Percentiles rank a stretch among this genome's conserved stretches.
These are phyloP conservation scores for Catamblyrhynchus diadema DNA, from an alignment of 2,797 vertebrate species.

Conservation along the genomic window DNA sequence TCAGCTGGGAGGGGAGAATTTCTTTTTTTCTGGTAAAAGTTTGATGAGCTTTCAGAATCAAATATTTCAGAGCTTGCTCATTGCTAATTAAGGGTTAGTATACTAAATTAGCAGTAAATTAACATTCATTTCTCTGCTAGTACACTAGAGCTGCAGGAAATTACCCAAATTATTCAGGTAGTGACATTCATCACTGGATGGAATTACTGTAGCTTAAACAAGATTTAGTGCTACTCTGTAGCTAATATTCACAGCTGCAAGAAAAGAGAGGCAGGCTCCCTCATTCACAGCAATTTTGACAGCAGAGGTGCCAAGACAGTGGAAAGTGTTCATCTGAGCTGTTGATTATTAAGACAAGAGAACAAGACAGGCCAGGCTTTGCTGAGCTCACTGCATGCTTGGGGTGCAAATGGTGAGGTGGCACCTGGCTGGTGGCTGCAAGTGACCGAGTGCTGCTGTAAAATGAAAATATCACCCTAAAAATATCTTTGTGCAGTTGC, in stretches of 20 bases:
- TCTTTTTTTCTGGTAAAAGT: slow-evolving; percentile 44
- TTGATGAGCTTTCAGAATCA: slow-evolving; percentile 71
- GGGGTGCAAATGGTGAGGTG: neutral
- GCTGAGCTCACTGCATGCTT: neutral
- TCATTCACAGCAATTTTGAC: slow-evolving; percentile 43
- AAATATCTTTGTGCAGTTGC: slow-evolving; percentile 7
- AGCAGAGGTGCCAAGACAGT: neutral
- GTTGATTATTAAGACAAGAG: slow-evolving; percentile 40
- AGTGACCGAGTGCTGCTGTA: neutral
- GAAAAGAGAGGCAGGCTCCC: slow-evolving; percentile 20
- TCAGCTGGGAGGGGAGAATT: slow-evolving; percentile 30
- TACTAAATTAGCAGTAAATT: slow-evolving; percentile 77
- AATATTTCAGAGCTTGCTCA: slow-evolving; percentile 52
- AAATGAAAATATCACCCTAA: slow-evolving; percentile 29
- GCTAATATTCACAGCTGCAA: slow-evolving; percentile 63
- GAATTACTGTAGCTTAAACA: slow-evolving; percentile 64
- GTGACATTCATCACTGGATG: slow-evolving; percentile 64
- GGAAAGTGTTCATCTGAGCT: slow-evolving; percentile 26
- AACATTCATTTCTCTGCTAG: slow-evolving; percentile 69
- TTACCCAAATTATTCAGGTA: slow-evolving; percentile 75
- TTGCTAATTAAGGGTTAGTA: slow-evolving; percentile 73
- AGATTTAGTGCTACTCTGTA: slow-evolving; percentile 56
- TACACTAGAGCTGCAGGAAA: slow-evolving; percentile 67
- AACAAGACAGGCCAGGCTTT: neutral
- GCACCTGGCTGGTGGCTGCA: slow-evolving; percentile 11